phyloP scores from a whole-genome alignment of 37 sponge, comb jelly and placozoan species.

The Geodia barretti region DNA sequence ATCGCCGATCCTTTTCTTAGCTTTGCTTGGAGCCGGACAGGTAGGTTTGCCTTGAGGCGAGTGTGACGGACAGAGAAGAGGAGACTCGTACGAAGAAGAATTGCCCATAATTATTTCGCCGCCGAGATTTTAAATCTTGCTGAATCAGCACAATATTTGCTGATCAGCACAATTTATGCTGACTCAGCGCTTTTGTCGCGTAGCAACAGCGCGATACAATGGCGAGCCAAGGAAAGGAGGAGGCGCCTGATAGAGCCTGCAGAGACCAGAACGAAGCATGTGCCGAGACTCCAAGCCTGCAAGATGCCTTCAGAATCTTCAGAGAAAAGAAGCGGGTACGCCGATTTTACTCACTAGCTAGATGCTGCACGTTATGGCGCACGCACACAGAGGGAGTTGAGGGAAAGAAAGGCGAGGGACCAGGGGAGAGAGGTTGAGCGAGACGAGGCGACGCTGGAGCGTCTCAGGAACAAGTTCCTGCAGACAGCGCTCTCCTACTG shows the following conservation, averaged over 20 bases:
- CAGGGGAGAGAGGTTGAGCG: background rate
- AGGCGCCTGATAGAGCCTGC: background rate
- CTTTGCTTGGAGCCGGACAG: background rate
- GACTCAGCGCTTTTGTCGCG: background rate
- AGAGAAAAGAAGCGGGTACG: slow-evolving; percentile 39
- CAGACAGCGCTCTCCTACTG: slow-evolving; percentile 55
- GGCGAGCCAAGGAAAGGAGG: background rate
- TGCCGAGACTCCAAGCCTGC: slow-evolving; percentile 17
- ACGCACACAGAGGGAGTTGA: slow-evolving; percentile 17
- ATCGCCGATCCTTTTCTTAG: slow-evolving; percentile 1
- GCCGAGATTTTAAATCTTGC: background rate
- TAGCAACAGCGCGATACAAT: background rate
- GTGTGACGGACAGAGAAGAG: background rate
- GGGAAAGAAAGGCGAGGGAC: slow-evolving; percentile 1
- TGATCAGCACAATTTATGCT: background rate
- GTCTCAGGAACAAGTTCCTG: slow-evolving; percentile 61
- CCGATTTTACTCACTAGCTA: background rate
- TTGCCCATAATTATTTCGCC: slow-evolving; percentile 8
- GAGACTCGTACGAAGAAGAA: slow-evolving; percentile 1
- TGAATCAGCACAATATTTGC: background rate
- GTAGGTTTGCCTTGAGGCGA: too few species aligned
- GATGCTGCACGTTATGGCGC: background rate
- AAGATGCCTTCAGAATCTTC: slow-evolving; percentile 56
- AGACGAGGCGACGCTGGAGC: slow-evolving; percentile 30
- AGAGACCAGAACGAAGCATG: background rate